These are phyloP conservation scores for Cebidichthys violaceus DNA, from an alignment of 2,113 vertebrate genomes.

Conservation along the genomic window DNA sequence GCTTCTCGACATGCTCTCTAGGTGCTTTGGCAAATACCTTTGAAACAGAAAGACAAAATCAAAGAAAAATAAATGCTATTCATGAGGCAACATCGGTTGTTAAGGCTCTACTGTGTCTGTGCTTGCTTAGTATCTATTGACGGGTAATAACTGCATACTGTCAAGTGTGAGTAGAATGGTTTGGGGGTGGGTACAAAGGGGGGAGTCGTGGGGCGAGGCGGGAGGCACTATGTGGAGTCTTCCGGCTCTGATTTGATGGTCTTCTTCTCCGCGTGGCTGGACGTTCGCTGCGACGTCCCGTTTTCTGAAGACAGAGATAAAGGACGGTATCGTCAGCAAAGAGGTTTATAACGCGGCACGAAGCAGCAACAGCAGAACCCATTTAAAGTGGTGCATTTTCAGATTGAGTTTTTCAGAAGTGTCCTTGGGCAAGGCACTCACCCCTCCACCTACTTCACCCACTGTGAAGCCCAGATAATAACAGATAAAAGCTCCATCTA, in stretches of 20 bases:
- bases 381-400: too few species aligned
- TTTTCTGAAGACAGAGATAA: constrained; percentile 83
- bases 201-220: background rate
- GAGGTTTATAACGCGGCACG: background rate
- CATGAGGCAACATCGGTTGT: constrained; percentile 97
- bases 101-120: constrained; percentile 93
- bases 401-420: too few species aligned
- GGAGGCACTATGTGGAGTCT: constrained; percentile 93
- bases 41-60: constrained; percentile 63
- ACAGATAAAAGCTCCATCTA: too few species aligned
- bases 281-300: constrained; percentile 90
- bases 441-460: too few species aligned
- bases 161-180: constrained; percentile 73
- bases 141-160: constrained; percentile 82
- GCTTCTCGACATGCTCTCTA: constrained; percentile 65
- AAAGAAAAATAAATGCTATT: constrained; percentile 82
- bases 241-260: constrained; percentile 97
- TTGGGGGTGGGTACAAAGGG: background rate
- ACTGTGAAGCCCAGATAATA: too few species aligned
- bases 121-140: constrained; percentile 87
- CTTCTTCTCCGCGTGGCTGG: constrained; percentile 89
- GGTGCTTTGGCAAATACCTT: constrained; percentile 89
- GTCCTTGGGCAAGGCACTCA: background rate
- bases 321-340: constrained; percentile 35
- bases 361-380: too few species aligned